phyloP scores from a whole-genome alignment of 2,797 vertebrate genomes.

The Scolopax bukidnonensis region DNA sequence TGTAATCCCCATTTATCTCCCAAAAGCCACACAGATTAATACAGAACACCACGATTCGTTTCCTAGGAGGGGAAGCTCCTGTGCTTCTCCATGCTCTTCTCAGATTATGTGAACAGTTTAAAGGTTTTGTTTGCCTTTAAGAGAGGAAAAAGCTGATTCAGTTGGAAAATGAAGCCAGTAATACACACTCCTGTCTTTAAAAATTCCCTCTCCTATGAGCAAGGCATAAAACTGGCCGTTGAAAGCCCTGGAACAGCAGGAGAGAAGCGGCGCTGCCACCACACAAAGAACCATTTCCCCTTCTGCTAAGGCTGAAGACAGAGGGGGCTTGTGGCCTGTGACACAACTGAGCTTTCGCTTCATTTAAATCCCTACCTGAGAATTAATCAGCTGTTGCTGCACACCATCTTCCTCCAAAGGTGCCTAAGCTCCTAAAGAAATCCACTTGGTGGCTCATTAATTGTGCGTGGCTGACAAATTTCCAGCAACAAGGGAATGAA shows the following conservation, averaged over 20 bases:
- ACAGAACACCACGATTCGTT: not conserved
- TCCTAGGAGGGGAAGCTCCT: not conserved
- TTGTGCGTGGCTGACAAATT: not conserved
- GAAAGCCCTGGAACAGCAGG: not conserved
- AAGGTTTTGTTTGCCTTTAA: conserved; percentile 38
- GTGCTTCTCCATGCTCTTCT: not conserved
- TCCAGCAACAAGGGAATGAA: not conserved
- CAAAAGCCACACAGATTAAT: not conserved
- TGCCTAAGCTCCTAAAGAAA: not conserved
- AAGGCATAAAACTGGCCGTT: not conserved
- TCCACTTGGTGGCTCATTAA: not conserved
- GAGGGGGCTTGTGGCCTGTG: not conserved
- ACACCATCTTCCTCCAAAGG: not conserved
- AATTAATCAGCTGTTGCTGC: not conserved
- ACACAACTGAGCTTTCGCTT: not conserved
- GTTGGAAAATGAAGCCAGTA: not conserved
- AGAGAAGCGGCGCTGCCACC: not conserved
- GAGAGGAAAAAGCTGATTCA: conserved; percentile 24
- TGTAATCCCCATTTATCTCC: not conserved
- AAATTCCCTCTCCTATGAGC: not conserved
- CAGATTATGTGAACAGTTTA: not conserved
- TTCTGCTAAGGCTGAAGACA: not conserved
- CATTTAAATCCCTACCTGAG: not conserved
- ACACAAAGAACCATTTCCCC: not conserved
- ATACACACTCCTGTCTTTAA: not conserved